Percentiles rank a stretch among this genome's conserved stretches.
phyloP scores from a whole-genome alignment of 1,140 invertebrate genomes.

The Drosophila bocki region DNA sequence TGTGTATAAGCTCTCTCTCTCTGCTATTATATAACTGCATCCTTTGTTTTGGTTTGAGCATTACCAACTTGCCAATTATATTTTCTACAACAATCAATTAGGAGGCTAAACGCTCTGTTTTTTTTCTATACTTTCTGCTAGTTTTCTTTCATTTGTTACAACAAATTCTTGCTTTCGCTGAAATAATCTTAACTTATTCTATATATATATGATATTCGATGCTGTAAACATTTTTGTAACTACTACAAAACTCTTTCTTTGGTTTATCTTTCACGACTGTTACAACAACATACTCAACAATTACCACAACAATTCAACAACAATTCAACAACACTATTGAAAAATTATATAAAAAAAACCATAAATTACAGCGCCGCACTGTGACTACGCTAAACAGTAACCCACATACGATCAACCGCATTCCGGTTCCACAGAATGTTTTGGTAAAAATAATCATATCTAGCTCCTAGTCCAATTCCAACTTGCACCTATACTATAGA shows the following conservation, averaged over 20 bases:
- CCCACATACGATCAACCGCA: conserved; percentile 85
- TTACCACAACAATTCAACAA: conserved; percentile 38
- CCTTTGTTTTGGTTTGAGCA: conserved; percentile 46
- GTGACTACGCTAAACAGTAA: conserved; percentile 85
- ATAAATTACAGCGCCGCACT: conserved; percentile 85
- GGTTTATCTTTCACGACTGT: conserved; percentile 74
- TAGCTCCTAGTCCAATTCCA: conserved; percentile 60
- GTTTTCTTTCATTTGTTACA: conserved; percentile 36
- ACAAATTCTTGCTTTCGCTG: conserved; percentile 40
- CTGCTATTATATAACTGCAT: conserved; percentile 39
- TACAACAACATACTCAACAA: conserved; percentile 46
- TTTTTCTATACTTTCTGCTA: conserved; percentile 25
- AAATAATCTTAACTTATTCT: conserved; percentile 43
- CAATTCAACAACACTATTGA: conserved; percentile 53
- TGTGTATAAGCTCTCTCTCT: conserved; percentile 44
- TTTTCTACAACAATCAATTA: conserved; percentile 13
- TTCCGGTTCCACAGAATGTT: conserved; percentile 85
- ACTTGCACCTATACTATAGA: conserved; percentile 10
- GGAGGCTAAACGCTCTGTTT: conserved; percentile 31
- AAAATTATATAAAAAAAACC: conserved; percentile 58
- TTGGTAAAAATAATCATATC: conserved; percentile 84
- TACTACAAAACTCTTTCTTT: conserved; percentile 75
- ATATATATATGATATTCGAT: conserved; percentile 55
- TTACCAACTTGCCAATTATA: conserved; percentile 3
- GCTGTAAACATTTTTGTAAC: conserved; percentile 67